Base-by-base conservation (phyloP, 2,797 vertebrate species). In the Tokudaia tokunoshimensis region DNA sequence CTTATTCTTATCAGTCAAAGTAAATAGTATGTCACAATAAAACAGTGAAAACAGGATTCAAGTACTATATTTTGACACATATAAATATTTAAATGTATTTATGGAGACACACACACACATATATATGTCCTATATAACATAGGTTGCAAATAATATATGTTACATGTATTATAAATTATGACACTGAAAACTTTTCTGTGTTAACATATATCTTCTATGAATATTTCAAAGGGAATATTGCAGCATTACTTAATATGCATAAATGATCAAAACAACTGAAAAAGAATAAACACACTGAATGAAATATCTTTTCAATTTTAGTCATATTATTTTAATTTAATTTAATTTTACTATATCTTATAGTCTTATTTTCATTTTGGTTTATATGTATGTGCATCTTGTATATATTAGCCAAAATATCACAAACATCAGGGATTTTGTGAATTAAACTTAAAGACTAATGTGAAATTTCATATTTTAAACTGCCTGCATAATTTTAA, bases 381-480 rank as follows among this genome's bases (percentile, higher is more conserved):
- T 6, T 8, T 34, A n/a, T 50, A n/a, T 91, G 50, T 79, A 74
- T 90, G 37, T 50, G 10, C 2, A 5, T 12, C 57, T 72, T 22
- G 9, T 47, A 9, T 75, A 34, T 34, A 86, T 5, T 57, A 85
- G 85, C 12, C 3, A 70, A 57, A 90, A 59, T 61, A 44, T 88
- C 65, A 91, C 37, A 91, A 89, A 75, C 67, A 81, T 1, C 20
- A 52, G 11, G 22, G 2, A 15, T 47, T 47, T 63, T 86, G 67
- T 91, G n/a, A 92, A 92, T 76, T 50, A 72, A 81, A 94, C 47
- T 72, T 74, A 78, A 91, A 76, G 78, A 47, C 72, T 20, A 17
- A 6, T 86, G 34, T 47, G n/a, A 9, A 70, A 87, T 65, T 24
- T 20, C 10, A 44, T 14, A 52, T 75, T 12, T 76, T 94, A 85